Evolutionary conservation across 1,140 invertebrate species (phyloP).

Genomic region (Mylabris phalerata): DNA sequence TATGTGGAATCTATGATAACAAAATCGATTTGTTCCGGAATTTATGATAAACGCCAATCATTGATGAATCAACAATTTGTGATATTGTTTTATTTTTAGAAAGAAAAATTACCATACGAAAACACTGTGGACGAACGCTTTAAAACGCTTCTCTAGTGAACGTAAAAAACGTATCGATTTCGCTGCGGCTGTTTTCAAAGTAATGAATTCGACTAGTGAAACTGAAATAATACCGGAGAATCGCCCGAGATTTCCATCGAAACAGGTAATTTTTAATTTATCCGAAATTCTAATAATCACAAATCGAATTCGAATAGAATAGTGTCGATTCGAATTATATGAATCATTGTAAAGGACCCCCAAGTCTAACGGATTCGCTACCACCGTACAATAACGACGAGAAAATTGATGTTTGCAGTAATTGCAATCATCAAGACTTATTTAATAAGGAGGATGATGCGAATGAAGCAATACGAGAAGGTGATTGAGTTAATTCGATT

Average conservation of each 20-base stretch:
- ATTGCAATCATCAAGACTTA: neutral
- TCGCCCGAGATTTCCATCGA: neutral
- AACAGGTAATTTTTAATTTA: constrained; percentile 19
- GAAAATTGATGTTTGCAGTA: neutral
- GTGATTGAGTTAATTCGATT: neutral
- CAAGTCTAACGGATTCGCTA: constrained; percentile 7
- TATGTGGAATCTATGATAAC: too few relatives aligned
- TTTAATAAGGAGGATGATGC: constrained; percentile 7
- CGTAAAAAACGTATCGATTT: constrained; percentile 24
- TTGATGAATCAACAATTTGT: too few relatives aligned
- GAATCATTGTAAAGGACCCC: constrained; percentile 12
- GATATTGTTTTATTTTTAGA: neutral
- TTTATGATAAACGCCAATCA: too few relatives aligned
- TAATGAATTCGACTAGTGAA: constrained; percentile 21
- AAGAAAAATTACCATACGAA: constrained; percentile 17
- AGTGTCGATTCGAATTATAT: constrained; percentile 16
- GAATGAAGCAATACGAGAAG: constrained; percentile 4
- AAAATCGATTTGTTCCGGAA: too few relatives aligned
- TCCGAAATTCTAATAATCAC: neutral
- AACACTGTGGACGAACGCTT: constrained; percentile 32
- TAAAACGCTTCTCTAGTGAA: constrained; percentile 28
- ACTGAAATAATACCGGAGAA: constrained; percentile 13
- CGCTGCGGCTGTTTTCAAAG: constrained; percentile 24
- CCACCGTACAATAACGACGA: constrained; percentile 15
- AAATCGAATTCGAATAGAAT: constrained; percentile 12